A percentile compares a stretch with the other conserved stretches of the same genome.
Evolutionary conservation across 1,140 invertebrate species (phyloP).

Genomic region (Drosophila cardini): DNA sequence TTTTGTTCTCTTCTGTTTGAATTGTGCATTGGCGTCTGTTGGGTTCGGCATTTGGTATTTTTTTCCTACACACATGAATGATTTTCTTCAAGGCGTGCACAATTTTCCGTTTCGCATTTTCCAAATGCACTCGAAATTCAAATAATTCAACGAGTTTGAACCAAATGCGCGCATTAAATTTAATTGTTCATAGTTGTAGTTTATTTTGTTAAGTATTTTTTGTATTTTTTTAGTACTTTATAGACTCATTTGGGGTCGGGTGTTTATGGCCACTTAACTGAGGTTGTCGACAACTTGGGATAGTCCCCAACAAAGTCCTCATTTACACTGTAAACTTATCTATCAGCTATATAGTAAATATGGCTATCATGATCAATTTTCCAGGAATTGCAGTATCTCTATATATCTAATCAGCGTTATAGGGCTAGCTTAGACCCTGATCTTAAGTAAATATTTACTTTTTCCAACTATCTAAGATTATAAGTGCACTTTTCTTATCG

Average conservation of each 20-base stretch:
- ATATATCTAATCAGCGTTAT: neutral
- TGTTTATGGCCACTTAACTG: constrained; percentile 27
- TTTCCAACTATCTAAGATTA: too few relatives aligned
- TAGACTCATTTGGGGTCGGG: constrained; percentile 22
- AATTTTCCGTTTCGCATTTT: constrained; percentile 65
- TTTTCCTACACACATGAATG: constrained; percentile 77
- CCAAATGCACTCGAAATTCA: constrained; percentile 61
- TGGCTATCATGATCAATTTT: neutral
- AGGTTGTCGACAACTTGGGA: constrained; percentile 5
- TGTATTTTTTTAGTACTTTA: neutral
- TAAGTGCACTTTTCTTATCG: too few relatives aligned
- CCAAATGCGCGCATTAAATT: constrained; percentile 72
- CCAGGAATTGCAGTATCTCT: neutral
- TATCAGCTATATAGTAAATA: neutral
- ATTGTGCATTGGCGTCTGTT: constrained; percentile 38
- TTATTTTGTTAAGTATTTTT: constrained; percentile 32
- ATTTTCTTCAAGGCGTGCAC: constrained; percentile 76
- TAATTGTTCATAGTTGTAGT: constrained; percentile 52
- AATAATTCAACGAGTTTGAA: constrained; percentile 55
- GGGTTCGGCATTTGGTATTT: constrained; percentile 61
- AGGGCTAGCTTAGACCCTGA: too few relatives aligned
- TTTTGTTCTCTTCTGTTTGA: constrained; percentile 35
- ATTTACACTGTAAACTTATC: neutral
- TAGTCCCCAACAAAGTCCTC: constrained; percentile 2
- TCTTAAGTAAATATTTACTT: too few relatives aligned